These are phyloP conservation scores for Tamias sibiricus DNA, from an alignment of 2,113 vertebrate species.

Conservation along the genomic window DNA sequence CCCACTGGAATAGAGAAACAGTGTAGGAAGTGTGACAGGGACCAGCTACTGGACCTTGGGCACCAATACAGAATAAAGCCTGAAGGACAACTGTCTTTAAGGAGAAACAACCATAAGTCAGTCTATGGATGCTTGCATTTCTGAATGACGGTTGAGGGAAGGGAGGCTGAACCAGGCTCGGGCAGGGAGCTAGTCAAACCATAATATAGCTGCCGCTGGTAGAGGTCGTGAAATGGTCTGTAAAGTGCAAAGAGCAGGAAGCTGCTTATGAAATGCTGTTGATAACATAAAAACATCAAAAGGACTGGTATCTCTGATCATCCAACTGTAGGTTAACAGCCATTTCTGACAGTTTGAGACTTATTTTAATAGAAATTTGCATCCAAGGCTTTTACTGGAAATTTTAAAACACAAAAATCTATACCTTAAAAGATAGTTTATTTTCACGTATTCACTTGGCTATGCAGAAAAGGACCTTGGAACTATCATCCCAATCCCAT, in stretches of 20 bases:
- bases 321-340: neutral
- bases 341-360: neutral
- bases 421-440: neutral
- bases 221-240: neutral
- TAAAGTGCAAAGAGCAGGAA: neutral
- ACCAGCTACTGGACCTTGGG: neutral
- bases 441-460: neutral
- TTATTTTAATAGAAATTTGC: neutral
- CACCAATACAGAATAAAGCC: neutral
- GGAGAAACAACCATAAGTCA: neutral
- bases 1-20: neutral
- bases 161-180: neutral
- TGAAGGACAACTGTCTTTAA: neutral
- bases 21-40: neutral
- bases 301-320: neutral
- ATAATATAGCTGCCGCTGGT: neutral
- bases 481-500: neutral
- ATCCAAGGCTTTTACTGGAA: neutral
- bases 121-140: neutral
- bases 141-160: neutral
- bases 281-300: neutral
- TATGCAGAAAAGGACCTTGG: neutral
- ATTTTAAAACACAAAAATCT: neutral
- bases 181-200: neutral
- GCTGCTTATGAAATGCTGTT: neutral